These are phyloP conservation scores for Phainopepla nitens DNA, from an alignment of 2,113 vertebrate genomes.

Conservation along the genomic window DNA sequence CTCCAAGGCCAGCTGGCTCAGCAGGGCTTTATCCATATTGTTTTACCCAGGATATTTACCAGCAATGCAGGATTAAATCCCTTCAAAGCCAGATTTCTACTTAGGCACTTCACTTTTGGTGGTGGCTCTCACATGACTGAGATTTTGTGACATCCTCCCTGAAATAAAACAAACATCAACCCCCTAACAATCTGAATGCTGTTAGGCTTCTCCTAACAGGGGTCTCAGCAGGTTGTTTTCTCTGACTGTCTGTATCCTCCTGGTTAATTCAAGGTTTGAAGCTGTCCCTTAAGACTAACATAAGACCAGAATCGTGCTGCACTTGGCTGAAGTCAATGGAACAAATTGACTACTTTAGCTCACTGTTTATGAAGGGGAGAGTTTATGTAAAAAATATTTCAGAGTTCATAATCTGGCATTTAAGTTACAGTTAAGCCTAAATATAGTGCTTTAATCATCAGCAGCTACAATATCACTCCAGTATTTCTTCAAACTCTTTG, in stretches of 20 bases:
- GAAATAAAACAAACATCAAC: neutral
- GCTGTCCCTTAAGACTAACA: neutral
- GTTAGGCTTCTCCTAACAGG: neutral
- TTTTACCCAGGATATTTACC: neutral
- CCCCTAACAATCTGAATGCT: neutral
- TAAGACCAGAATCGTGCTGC: neutral
- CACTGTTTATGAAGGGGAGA: neutral
- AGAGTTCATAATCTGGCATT: neutral
- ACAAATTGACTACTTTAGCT: neutral
- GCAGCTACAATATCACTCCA: neutral
- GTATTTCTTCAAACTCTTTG: conserved; percentile 9
- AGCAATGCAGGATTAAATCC: neutral
- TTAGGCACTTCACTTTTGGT: neutral
- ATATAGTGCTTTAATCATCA: neutral
- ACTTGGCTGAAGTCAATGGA: neutral
- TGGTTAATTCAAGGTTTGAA: neutral
- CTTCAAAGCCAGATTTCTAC: neutral
- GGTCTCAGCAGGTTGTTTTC: neutral
- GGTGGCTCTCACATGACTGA: neutral
- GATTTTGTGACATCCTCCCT: neutral
- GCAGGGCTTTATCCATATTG: neutral
- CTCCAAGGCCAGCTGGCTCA: conserved; percentile 37
- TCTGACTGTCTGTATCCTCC: neutral
- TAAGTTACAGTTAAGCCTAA: conserved; percentile 6
- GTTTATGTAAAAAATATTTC: conserved; percentile 21